Evolutionary conservation across 1,140 invertebrate genomes (phyloP).

Genomic region (Cydia pomonella): DNA sequence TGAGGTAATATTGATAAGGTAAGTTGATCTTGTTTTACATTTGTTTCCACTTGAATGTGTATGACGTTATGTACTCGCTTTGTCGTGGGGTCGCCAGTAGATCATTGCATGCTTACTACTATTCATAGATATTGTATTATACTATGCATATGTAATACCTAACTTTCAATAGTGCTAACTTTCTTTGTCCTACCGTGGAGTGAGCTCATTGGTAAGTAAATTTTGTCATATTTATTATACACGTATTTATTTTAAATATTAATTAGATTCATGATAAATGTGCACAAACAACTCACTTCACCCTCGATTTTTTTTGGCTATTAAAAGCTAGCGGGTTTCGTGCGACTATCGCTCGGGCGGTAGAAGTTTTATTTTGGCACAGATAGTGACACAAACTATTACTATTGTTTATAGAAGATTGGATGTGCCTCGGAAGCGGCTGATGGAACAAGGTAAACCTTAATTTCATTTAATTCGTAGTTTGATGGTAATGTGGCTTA

Average conservation of each 20-base stretch:
- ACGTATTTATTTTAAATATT: conserved; percentile 42
- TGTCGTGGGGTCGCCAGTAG: conserved; percentile 51
- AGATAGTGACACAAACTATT: conserved; percentile 38
- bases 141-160: conserved; percentile 34
- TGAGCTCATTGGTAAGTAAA: conserved; percentile 60
- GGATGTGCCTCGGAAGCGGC: conserved; percentile 39
- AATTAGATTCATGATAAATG: conserved; percentile 42
- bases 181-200: conserved; percentile 35
- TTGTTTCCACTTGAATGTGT: conserved; percentile 42
- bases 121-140: conserved; percentile 31
- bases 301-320: conserved; percentile 33
- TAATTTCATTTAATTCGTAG: conserved; percentile 58
- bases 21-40: conserved; percentile 52
- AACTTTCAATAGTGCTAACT: conserved; percentile 31
- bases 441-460: conserved; percentile 52
- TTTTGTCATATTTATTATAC: conserved; percentile 47
- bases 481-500: conserved; percentile 77
- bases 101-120: conserved; percentile 57
- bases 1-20: conserved; percentile 70
- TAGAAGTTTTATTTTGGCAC: conserved; percentile 24
- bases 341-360: conserved; percentile 33
- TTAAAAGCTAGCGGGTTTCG: conserved; percentile 21
- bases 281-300: conserved; percentile 50
- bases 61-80: conserved; percentile 52
- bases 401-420: conserved; percentile 46